Percentiles rank a stretch among this genome's conserved stretches.
Conservation (phyloP, 2,113 vertebrate species). For the Sialia sialis region DNA sequence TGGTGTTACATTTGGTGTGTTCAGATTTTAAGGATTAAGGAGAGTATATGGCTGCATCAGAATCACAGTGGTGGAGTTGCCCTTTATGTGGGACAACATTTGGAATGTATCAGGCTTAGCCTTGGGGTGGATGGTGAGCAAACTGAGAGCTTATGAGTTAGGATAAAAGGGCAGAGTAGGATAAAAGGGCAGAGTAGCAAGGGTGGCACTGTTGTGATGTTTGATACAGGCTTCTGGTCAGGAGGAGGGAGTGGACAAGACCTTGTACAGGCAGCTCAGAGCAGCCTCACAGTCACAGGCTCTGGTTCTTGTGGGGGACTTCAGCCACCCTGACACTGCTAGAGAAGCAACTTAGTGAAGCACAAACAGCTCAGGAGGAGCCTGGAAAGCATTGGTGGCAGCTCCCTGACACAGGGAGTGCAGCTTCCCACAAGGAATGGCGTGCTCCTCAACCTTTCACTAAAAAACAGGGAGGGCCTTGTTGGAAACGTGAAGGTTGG, state of each 20-base stretch:
- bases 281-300: neutral
- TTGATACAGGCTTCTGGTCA: neutral
- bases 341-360: neutral
- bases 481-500: neutral
- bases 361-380: neutral
- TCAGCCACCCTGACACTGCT: neutral
- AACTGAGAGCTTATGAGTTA: neutral
- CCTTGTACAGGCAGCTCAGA: neutral
- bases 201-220: neutral
- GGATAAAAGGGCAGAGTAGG: neutral
- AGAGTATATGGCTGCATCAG: neutral
- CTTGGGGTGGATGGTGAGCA: neutral
- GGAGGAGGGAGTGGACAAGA: neutral
- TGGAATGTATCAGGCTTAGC: too few species aligned
- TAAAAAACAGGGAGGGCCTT: neutral
- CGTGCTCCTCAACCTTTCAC: rapidly evolving
- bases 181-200: neutral
- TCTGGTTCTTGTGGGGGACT: neutral
- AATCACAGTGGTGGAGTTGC: neutral
- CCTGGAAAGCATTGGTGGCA: neutral
- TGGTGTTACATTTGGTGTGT: neutral
- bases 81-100: neutral
- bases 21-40: neutral
- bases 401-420: rapidly evolving
- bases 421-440: neutral